Evolutionary conservation across 2,797 vertebrate species (phyloP), one percentile per base, ranked within the genome.

Genomic region (Uromys caudimaculatus): DNA sequence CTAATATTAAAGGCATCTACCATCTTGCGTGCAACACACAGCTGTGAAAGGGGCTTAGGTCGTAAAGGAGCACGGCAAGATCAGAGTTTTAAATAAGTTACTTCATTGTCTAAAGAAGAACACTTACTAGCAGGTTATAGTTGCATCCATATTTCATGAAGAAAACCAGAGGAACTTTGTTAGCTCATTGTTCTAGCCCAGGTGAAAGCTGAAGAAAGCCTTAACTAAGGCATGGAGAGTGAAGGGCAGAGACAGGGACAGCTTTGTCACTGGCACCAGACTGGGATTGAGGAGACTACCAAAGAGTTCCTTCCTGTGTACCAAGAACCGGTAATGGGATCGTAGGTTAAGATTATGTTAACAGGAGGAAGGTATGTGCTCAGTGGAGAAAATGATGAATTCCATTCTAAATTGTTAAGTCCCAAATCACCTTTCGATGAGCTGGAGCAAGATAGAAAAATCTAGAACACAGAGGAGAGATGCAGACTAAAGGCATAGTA

Each of bases 11-110:
- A 85, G 76, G 32, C 29, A 79, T 71, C 58, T 4, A 62, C 47
- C 24, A 85, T 44, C n/a, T 81, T 95, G 8, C 56, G 76, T 91
- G 32, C 58, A 41, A 64, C 17, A 27, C 86, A 88, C 52, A 96
- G 73, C 69, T 32, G 16, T 19, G 71, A 41, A n/a, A 19, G 4
- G 16, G 44, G 75, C 86, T 83, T 38, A 83, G 81, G 11, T 38
- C 82, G 35, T 71, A 87, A 92, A 90, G 52, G 78, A 77, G 19
- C 44, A 62, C 52, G 90, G 77, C 27, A 79, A 89, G 62, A 78
- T 75, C 19, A 81, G 58, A 89, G 13, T 62, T 94, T 93, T 90
- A 91, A 75, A n/a, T 77, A 82, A 79, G 60, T 87, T 81, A 77
- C 47, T 90, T 87, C 19, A 16, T 27, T 62, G 3, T 64, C 71